A percentile compares a stretch with the other conserved stretches of the same genome.
Evolutionary conservation across 2,888 invertebrate species (phyloP).

Genomic region (Tanypteryx hageni): DNA sequence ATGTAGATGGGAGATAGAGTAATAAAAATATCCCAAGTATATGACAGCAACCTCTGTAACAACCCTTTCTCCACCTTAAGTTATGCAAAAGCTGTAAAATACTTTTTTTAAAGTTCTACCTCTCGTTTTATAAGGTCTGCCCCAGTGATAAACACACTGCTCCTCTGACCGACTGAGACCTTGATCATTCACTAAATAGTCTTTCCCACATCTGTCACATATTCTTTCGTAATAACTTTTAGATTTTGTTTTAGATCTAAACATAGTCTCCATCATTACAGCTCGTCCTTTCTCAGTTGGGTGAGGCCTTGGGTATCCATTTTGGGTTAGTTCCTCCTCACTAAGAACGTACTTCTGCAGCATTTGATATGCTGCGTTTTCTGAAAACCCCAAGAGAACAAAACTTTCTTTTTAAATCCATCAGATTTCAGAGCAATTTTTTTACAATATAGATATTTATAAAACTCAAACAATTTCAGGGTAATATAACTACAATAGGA

Average conservation of each 20-base stretch:
- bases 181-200: slow-evolving; percentile 86
- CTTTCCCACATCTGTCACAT: slow-evolving; percentile 88
- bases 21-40: not conserved
- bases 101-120: slow-evolving; percentile 77
- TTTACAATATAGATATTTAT: not conserved
- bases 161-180: slow-evolving; percentile 85
- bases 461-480: not conserved
- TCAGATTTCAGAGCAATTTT: not conserved
- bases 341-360: slow-evolving; percentile 83
- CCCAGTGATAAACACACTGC: slow-evolving; percentile 96
- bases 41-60: not conserved
- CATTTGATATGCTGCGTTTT: slow-evolving; percentile 79
- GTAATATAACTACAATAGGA: no score
- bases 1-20: not conserved
- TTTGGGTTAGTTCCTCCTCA: slow-evolving; percentile 86
- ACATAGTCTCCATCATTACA: slow-evolving; percentile 68
- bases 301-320: slow-evolving; percentile 87
- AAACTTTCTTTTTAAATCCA: slow-evolving; percentile 67
- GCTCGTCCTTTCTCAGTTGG: slow-evolving; percentile 76
- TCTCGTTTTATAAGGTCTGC: slow-evolving; percentile 85
- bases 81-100: not conserved
- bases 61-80: not conserved
- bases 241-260: slow-evolving; percentile 65
- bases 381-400: slow-evolving; percentile 72
- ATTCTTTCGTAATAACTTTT: slow-evolving; percentile 77